Conservation (phyloP, 2,888 invertebrate genomes). For the Drosophila formosana region DNA sequence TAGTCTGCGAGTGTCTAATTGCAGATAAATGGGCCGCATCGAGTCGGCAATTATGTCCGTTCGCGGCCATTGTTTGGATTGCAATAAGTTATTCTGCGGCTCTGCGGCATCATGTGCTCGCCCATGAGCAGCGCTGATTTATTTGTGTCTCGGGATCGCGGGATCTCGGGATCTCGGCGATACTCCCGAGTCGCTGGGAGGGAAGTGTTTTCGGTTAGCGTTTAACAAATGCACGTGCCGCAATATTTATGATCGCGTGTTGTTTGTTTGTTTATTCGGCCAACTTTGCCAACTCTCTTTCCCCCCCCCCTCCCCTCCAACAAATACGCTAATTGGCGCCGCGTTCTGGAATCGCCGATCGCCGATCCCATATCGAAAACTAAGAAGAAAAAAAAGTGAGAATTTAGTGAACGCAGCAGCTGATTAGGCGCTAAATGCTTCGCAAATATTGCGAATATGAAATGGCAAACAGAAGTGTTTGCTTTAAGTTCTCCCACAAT, state of each 20-base stretch:
- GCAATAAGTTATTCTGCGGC: conserved; percentile 43
- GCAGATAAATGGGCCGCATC: conserved; percentile 6
- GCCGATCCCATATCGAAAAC: conserved; percentile 2
- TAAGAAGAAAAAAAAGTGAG: not conserved
- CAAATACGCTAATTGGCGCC: conserved; percentile 54
- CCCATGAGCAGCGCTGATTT: conserved; percentile 30
- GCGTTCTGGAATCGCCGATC: conserved; percentile 22
- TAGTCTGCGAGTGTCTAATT: not conserved
- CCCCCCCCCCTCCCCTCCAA: conserved; percentile 10
- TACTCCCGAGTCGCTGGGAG: too few species aligned
- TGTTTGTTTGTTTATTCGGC: conserved; percentile 33
- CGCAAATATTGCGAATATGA: conserved; percentile 16
- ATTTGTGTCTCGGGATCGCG: conserved; percentile 43
- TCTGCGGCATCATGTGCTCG: conserved; percentile 35
- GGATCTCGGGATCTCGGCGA: too few species aligned
- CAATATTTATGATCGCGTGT: conserved; percentile 59
- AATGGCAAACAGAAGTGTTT: conserved; percentile 3
- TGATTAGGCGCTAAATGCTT: conserved; percentile 28
- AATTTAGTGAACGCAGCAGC: conserved; percentile 6
- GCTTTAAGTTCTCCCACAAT: conserved; percentile 1
- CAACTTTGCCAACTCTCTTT: conserved; percentile 30
- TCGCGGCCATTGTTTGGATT: conserved; percentile 47
- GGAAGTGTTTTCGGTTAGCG: not conserved
- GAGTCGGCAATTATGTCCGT: conserved; percentile 37
- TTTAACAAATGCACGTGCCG: conserved; percentile 54